Percentiles rank a stretch among this genome's conserved stretches.
These are phyloP conservation scores for Diadromus collaris DNA, from an alignment of 2,888 invertebrate genomes.

Conservation along the genomic window DNA sequence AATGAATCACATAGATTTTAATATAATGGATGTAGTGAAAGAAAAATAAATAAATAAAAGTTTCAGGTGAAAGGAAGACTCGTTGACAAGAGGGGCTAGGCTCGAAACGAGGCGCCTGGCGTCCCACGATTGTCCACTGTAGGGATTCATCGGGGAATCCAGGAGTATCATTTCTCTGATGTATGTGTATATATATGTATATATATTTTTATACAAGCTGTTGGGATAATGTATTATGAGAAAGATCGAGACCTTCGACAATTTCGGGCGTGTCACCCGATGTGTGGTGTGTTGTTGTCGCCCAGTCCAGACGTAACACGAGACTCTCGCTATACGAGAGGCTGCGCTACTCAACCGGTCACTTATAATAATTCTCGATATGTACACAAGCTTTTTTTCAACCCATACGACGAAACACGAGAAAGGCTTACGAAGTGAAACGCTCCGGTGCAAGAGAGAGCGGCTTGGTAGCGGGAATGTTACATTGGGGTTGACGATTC, in stretches of 20 bases:
- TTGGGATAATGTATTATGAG: constrained; percentile 23
- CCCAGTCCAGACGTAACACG: constrained; percentile 75
- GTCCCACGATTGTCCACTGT: constrained; percentile 40
- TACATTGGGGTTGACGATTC: constrained; percentile 36
- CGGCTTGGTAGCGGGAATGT: constrained; percentile 46
- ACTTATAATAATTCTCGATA: constrained; percentile 41
- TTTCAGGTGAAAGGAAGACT: constrained; percentile 37
- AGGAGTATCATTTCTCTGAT: constrained; percentile 36
- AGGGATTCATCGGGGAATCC: constrained; percentile 53
- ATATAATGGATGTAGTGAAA: constrained; percentile 9
- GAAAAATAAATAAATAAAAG: constrained; percentile 16
- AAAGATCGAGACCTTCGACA: constrained; percentile 53
- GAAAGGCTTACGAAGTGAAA: constrained; percentile 7
- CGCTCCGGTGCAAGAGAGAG: neutral
- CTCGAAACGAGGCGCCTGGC: constrained; percentile 43
- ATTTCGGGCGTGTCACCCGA: constrained; percentile 69
- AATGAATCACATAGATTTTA: constrained; percentile 45
- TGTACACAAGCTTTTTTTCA: constrained; percentile 7
- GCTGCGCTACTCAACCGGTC: constrained; percentile 51
- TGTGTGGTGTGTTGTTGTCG: constrained; percentile 71
- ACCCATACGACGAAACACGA: constrained; percentile 8
- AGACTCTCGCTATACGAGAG: constrained; percentile 64
- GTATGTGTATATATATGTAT: neutral
- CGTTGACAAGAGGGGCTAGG: constrained; percentile 36
- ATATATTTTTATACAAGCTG: constrained; percentile 4